Evolutionary conservation across 2,113 vertebrate genomes (phyloP).

Genomic region (Lampris incognitus): DNA sequence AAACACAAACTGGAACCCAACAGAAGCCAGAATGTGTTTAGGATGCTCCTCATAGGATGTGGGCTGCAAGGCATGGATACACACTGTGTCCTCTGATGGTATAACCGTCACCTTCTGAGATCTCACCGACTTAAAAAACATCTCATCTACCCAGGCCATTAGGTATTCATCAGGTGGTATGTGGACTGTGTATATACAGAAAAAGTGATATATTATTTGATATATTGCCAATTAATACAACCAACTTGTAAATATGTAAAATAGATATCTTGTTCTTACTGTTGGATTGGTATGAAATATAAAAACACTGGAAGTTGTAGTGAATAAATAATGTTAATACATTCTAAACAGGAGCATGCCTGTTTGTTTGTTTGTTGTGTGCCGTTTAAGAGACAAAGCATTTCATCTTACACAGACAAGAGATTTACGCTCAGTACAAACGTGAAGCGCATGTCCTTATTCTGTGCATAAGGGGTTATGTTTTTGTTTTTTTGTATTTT

Average conservation of each 20-base stretch:
- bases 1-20: too few relatives aligned
- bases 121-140: constrained; percentile 32
- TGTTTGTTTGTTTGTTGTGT: constrained; percentile 19
- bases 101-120: constrained; percentile 14
- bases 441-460: too few relatives aligned
- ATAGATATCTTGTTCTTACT: constrained; percentile 67
- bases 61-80: too few relatives aligned
- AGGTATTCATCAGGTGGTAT: constrained; percentile 30
- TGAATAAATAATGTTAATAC: constrained; percentile 81
- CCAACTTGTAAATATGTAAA: constrained; percentile 76
- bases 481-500: too few relatives aligned
- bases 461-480: too few relatives aligned
- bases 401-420: too few relatives aligned
- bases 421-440: too few relatives aligned
- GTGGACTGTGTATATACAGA: constrained; percentile 60
- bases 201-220: constrained; percentile 39
- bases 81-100: too few relatives aligned
- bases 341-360: constrained; percentile 48
- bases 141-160: constrained; percentile 31
- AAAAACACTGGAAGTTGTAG: constrained; percentile 73
- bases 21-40: too few relatives aligned
- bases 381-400: neutral
- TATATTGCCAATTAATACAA: constrained; percentile 67
- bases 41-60: too few relatives aligned
- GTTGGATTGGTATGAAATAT: constrained; percentile 66